Evolutionary conservation across 2,797 vertebrate species (phyloP), one percentile per base, ranked within the genome.

Genomic region (Melanotaenia boesemani): DNA sequence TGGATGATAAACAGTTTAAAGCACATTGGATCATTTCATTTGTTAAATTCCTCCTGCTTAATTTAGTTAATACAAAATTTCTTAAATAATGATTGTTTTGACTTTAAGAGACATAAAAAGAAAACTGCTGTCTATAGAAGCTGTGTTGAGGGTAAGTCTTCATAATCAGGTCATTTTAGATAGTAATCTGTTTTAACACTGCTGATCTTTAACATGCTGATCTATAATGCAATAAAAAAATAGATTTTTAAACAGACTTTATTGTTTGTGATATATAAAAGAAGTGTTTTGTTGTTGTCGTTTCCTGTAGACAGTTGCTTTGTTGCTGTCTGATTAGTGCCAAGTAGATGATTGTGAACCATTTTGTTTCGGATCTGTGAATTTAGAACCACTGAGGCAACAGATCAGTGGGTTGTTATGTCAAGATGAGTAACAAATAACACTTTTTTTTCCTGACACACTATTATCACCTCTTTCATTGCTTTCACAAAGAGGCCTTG

Each of bases 381-480:
- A 37, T 60, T 15, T 20, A 70, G 18, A 12, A 15, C 30, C 39
- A 7, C 10, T 11, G 34, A 22, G 24, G n/a, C 58, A 54, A 22
- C 2, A 8, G 46, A 83, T 84, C 81, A 77, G 84, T 80, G 61
- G 39, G 28, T 26, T 7, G 16, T 61, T 58, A 22, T 6, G 5
- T 4, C 15, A 22, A 55, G 41, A 66, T 39, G 64, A 46, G 2
- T 18, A 5, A 5, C 10, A 41, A 11, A 20, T 4, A 24, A 44
- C 28, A 9, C 30, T 46, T 54, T 34, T 34, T 15, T 18, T 4
- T 5, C 41, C 56, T 12, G 6, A 54, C 70, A 60, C 52, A 2
- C 24, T 15, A 26, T 79, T 32, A 76, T 73, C 34, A 20, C 41
- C n/a, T 62, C 48, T 69, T 18, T 59, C 9, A 16, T 1, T 60